phyloP scores from a whole-genome alignment of 1,140 invertebrate genomes.

The Drosophila grimshawi region DNA sequence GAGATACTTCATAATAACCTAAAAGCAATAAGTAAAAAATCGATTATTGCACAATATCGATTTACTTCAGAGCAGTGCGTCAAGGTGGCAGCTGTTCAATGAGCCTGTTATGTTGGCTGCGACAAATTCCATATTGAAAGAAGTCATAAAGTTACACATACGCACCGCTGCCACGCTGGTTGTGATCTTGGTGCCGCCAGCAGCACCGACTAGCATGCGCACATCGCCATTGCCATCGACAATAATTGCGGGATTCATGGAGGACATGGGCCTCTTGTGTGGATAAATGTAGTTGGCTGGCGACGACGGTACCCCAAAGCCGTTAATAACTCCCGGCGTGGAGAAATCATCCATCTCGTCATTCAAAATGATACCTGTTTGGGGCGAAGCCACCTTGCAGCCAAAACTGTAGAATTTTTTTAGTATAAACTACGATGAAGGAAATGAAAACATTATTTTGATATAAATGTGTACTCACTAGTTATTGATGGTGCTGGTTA shows the following conservation, averaged over 20 bases:
- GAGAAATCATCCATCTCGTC: constrained; percentile 99
- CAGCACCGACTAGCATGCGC: constrained; percentile 93
- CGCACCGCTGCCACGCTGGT: constrained; percentile 88
- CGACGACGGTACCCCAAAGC: constrained; percentile 92
- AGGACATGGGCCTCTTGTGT: constrained; percentile 96
- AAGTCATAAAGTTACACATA: neutral
- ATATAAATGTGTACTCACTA: constrained; percentile 88
- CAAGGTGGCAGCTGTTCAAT: neutral
- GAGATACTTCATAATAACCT: constrained; percentile 90
- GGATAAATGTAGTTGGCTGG: constrained; percentile 92
- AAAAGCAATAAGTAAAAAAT: neutral
- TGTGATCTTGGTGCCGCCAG: constrained; percentile 97
- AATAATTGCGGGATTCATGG: constrained; percentile 96
- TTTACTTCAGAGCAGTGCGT: neutral
- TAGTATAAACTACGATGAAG: no score
- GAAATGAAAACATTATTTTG: no score
- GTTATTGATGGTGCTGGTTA: constrained; percentile 96
- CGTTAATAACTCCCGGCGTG: constrained; percentile 91
- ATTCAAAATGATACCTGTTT: constrained; percentile 97
- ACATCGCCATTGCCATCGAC: constrained; percentile 91
- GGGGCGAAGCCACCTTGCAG: constrained; percentile 89
- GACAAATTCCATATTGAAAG: no score
- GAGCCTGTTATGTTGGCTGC: neutral
- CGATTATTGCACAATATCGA: neutral
- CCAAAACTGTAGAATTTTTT: constrained; percentile 89